Conservation (phyloP, 2,888 invertebrate genomes). For the Leistus spinibarbis region DNA sequence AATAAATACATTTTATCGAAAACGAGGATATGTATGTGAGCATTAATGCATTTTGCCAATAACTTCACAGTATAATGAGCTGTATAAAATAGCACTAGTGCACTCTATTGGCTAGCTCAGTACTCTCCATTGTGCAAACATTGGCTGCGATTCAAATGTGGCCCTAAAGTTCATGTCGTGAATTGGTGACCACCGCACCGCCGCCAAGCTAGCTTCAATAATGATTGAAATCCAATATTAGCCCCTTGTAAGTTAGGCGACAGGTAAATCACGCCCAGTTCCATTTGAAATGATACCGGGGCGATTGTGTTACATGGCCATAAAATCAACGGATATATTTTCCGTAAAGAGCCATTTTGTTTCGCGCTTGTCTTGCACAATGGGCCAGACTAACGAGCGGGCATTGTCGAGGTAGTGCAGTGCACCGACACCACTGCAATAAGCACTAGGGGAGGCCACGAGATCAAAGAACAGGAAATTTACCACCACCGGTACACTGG, state of each 20-base stretch:
- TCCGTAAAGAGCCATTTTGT: conserved; percentile 36
- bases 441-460: not conserved
- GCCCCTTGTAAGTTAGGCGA: conserved; percentile 15
- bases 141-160: conserved; percentile 22
- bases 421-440: not conserved
- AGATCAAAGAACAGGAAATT: not conserved
- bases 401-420: conserved; percentile 4
- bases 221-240: conserved; percentile 36
- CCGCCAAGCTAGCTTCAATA: not conserved
- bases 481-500: not conserved
- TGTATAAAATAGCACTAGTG: not conserved
- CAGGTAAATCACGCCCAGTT: conserved; percentile 28
- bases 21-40: too few species aligned
- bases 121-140: conserved; percentile 22
- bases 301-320: conserved; percentile 24
- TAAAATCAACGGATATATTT: conserved; percentile 28
- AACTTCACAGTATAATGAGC: not conserved
- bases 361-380: conserved; percentile 33
- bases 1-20: too few species aligned
- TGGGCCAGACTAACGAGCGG: conserved; percentile 23
- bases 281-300: conserved; percentile 23
- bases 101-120: not conserved
- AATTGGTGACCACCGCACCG: not conserved
- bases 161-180: not conserved
- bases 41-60: too few species aligned